Percentiles rank a stretch among this genome's conserved stretches.
Conservation (phyloP, 2,797 vertebrate genomes). For the Sarcophilus harrisii region DNA sequence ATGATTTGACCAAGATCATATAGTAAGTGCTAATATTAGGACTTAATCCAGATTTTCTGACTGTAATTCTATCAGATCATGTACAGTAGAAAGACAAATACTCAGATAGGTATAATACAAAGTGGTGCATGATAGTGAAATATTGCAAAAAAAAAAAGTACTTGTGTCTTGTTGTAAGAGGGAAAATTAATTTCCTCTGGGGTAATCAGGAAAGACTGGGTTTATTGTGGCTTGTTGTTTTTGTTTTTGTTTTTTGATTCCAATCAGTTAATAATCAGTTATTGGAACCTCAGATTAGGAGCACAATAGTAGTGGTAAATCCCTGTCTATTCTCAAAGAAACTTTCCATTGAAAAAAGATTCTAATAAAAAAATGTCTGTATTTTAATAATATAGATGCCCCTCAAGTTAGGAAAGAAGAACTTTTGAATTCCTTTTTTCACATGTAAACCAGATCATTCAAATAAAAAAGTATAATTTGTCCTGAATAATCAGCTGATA, state of each 20-base stretch:
- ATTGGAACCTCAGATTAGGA: neutral
- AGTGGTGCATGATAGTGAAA: neutral
- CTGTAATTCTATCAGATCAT: too few relatives aligned
- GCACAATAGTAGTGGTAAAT: neutral
- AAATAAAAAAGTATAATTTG: neutral
- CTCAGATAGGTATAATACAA: neutral
- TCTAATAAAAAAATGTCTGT: neutral
- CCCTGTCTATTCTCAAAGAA: neutral
- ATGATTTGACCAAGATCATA: neutral
- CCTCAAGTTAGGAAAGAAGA: neutral
- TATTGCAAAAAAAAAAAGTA: neutral
- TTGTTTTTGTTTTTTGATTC: neutral
- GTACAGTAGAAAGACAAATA: neutral
- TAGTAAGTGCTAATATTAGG: neutral
- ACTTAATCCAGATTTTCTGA: neutral
- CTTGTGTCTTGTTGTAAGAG: neutral
- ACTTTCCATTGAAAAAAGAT: neutral
- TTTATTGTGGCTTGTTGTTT: neutral
- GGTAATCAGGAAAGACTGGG: neutral
- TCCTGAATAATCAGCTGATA: neutral
- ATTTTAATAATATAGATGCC: neutral
- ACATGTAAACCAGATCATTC: neutral
- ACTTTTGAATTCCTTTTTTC: neutral
- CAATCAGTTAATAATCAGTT: neutral
- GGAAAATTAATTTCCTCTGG: neutral